Conservation (phyloP, 2,888 invertebrate species). For the Andrena bicolor region DNA sequence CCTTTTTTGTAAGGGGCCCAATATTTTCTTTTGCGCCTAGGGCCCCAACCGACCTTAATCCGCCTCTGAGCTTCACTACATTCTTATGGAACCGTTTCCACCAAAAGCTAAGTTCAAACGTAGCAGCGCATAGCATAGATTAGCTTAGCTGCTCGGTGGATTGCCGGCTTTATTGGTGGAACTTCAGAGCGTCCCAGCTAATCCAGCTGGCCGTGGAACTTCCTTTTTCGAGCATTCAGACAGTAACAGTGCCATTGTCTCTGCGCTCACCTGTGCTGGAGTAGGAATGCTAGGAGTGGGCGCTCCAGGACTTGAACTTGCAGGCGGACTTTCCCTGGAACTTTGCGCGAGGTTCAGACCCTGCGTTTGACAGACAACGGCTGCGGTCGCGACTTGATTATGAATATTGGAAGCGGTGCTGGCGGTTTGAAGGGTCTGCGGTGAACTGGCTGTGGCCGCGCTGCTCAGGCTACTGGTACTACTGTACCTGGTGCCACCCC, state of each 20-base stretch:
- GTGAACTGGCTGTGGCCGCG: conserved; percentile 85
- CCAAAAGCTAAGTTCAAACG: too few species aligned
- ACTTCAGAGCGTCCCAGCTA: too few species aligned
- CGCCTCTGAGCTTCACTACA: too few species aligned
- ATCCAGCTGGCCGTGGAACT: neutral
- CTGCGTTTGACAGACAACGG: conserved; percentile 83
- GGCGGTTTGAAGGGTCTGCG: conserved; percentile 81
- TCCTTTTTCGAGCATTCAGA: neutral
- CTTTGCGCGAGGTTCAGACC: conserved; percentile 82
- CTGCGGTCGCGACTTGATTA: conserved; percentile 81
- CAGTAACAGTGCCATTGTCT: neutral
- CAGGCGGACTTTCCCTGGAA: conserved; percentile 83
- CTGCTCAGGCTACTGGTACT: conserved; percentile 86
- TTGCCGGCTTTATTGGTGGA: too few species aligned
- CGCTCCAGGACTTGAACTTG: conserved; percentile 81
- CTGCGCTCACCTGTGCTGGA: conserved; percentile 78
- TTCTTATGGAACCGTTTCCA: too few species aligned
- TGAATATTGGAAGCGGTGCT: conserved; percentile 76
- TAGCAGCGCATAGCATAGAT: too few species aligned
- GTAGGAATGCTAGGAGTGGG: conserved; percentile 82
- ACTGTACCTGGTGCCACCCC: conserved; percentile 85
- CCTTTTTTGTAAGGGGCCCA: too few species aligned
- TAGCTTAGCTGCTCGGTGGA: too few species aligned
- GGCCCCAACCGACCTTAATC: too few species aligned
- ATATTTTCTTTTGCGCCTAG: too few species aligned